Conservation (phyloP, 2,113 vertebrate genomes). For the Pseudorasbora parva region DNA sequence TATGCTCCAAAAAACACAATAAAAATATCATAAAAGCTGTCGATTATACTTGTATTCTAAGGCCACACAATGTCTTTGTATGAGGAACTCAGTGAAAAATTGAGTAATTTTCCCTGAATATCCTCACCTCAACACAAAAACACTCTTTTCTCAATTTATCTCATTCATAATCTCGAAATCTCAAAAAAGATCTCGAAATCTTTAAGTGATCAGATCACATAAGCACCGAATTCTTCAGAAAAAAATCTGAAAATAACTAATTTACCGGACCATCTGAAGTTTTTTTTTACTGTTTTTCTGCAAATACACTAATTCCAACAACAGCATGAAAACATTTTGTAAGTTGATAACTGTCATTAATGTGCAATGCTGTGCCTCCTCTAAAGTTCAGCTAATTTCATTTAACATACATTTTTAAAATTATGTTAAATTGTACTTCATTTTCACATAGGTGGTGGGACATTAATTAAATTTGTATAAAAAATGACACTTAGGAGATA, state of each 20-base stretch:
- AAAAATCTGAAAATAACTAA: background rate
- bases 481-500: too few species aligned
- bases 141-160: background rate
- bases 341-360: background rate
- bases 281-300: background rate
- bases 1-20: background rate
- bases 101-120: background rate
- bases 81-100: background rate
- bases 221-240: too few species aligned
- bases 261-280: background rate
- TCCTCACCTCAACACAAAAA: background rate
- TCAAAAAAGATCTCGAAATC: too few species aligned
- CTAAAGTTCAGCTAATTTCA: too few species aligned
- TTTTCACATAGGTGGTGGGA: too few species aligned
- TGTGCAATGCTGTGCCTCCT: background rate
- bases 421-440: too few species aligned
- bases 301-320: background rate
- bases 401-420: too few species aligned
- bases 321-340: background rate
- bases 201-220: too few species aligned
- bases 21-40: background rate
- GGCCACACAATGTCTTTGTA: background rate
- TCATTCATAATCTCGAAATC: background rate
- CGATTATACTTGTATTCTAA: background rate
- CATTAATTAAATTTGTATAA: too few species aligned